A percentile compares a stretch with the other conserved stretches of the same genome.
These are phyloP conservation scores for Solen grandis DNA, from an alignment of 1,140 invertebrate genomes.

Conservation along the genomic window DNA sequence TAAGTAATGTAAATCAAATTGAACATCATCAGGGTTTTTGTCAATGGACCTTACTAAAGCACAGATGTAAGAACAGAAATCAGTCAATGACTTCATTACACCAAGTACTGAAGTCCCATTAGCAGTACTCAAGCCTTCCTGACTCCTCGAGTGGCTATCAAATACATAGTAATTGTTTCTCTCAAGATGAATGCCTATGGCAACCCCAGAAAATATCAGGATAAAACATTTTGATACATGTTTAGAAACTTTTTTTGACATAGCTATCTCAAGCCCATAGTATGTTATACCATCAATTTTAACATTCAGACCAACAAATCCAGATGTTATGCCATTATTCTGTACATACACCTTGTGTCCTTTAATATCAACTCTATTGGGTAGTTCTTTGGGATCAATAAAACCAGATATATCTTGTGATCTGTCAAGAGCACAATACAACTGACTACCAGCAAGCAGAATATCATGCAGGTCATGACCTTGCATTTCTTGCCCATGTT, in stretches of 20 bases:
- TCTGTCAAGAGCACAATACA: neutral
- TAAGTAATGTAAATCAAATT: constrained; percentile 22
- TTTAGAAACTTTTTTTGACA: too few relatives aligned
- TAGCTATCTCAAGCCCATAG: too few relatives aligned
- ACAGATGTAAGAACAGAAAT: neutral
- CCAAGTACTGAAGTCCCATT: constrained; percentile 15
- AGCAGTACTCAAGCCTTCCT: neutral
- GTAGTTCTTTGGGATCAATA: neutral
- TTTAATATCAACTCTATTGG: neutral
- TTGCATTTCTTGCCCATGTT: neutral
- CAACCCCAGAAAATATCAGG: neutral
- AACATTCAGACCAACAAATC: too few relatives aligned
- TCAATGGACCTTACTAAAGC: neutral
- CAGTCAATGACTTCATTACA: neutral
- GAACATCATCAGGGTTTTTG: neutral
- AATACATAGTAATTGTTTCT: neutral
- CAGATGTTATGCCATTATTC: too few relatives aligned
- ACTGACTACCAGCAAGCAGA: neutral
- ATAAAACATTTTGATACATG: too few relatives aligned
- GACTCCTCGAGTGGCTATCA: constrained; percentile 26
- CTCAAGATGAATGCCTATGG: neutral
- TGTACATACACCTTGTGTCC: neutral
- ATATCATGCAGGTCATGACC: neutral
- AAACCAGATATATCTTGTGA: neutral
- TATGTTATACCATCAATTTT: too few relatives aligned